These are phyloP conservation scores for Drosophila ironensis DNA, from an alignment of 1,140 invertebrate species.

Conservation along the genomic window DNA sequence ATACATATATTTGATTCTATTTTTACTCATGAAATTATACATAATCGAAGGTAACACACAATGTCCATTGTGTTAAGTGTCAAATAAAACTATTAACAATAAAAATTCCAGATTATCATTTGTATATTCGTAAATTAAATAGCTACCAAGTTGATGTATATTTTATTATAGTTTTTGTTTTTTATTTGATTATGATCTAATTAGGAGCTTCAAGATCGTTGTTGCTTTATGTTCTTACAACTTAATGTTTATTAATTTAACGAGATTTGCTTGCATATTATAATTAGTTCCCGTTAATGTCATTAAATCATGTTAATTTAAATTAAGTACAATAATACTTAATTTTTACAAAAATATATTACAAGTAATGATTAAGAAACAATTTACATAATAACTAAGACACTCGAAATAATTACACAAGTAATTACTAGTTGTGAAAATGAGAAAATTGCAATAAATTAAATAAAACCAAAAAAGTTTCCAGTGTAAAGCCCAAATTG, in stretches of 20 bases:
- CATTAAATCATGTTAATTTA: constrained; percentile 55
- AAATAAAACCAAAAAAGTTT: constrained; percentile 47
- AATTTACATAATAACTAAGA: constrained; percentile 73
- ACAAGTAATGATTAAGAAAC: constrained; percentile 71
- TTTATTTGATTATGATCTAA: constrained; percentile 67
- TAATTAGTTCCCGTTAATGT: constrained; percentile 33
- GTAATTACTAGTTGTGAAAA: constrained; percentile 37
- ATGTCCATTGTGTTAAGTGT: constrained; percentile 15
- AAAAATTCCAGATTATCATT: constrained; percentile 41
- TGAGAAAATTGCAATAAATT: constrained; percentile 67
- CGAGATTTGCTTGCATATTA: constrained; percentile 52
- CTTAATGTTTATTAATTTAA: constrained; percentile 64
- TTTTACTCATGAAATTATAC: constrained; percentile 53
- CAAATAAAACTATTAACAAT: constrained; percentile 60
- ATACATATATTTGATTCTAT: constrained; percentile 43
- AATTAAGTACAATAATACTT: constrained; percentile 80
- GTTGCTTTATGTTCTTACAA: constrained; percentile 73
- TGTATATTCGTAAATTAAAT: constrained; percentile 51
- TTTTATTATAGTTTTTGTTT: constrained; percentile 41
- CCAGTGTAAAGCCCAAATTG: constrained; percentile 70
- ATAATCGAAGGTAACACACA: constrained; percentile 49
- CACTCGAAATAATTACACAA: constrained; percentile 45
- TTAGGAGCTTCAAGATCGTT: constrained; percentile 80
- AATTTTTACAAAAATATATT: constrained; percentile 69
- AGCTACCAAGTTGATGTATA: constrained; percentile 66